Evolutionary conservation across 2,797 vertebrate genomes (phyloP).

Genomic region (Protosalanx chinensis): DNA sequence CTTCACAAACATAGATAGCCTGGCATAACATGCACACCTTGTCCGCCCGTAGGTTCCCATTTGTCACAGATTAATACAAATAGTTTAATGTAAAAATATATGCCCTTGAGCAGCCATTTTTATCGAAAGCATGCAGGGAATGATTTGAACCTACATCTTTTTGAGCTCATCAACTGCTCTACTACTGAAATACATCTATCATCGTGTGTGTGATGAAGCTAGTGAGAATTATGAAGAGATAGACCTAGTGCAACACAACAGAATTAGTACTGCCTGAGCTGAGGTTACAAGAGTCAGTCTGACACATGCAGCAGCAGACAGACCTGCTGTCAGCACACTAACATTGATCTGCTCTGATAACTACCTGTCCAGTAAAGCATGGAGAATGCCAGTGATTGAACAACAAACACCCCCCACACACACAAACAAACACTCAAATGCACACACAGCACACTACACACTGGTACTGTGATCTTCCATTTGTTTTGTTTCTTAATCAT

Average conservation of each 20-base stretch:
- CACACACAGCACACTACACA: conserved; percentile 16
- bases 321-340: not conserved
- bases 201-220: not conserved
- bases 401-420: conserved; percentile 19
- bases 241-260: not conserved
- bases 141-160: too few relatives aligned
- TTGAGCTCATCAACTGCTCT: too few relatives aligned
- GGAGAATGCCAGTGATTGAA: conserved; percentile 31
- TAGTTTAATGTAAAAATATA: not conserved
- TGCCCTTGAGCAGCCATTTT: too few relatives aligned
- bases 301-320: not conserved
- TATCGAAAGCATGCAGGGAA: too few relatives aligned
- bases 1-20: conserved; percentile 52
- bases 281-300: not conserved
- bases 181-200: too few relatives aligned
- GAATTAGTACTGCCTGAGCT: not conserved
- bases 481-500: conserved; percentile 44
- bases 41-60: not conserved
- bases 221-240: not conserved
- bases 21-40: conserved; percentile 44
- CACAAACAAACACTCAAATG: not conserved
- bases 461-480: conserved; percentile 27
- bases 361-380: conserved; percentile 31
- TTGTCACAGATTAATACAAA: not conserved
- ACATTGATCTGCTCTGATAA: conserved; percentile 9